Evolutionary conservation across 2,888 invertebrate species (phyloP), one percentile per base, ranked within the genome.

Genomic region (Colostygia pectinataria): DNA sequence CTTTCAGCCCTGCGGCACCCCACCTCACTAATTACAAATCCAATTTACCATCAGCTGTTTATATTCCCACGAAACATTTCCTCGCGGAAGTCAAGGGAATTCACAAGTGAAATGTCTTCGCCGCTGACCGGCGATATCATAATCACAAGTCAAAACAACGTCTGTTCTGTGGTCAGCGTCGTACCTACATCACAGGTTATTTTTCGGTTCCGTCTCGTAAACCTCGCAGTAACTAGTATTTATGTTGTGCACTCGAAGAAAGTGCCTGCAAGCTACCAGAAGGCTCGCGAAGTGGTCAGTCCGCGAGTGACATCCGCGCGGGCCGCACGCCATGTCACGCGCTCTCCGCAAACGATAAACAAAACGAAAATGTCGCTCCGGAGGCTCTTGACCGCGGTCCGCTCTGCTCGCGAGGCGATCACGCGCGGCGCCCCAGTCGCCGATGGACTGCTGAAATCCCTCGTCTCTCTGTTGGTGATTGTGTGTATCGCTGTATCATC

Each of bases 401-500:
- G 87, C 34, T 75, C 80, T 28, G 89, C 87, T 61, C 82, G 85
- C 49, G 83, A 80, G 37, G 84, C 85, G 39, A 60, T 87, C 32
- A 72, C 78, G 13, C 74, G 83, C 24, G 82, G 82, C 33, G 83
- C 88, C 20, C 88, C 88, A 2, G 63, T 86, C 68, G 86, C 86
- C 5, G 83, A 87, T 51, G 79, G 80, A 55, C 72, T 90, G 6
- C 63, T 90, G 15, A 88, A 89, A 65, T 86, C 87, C 15, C 53
- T 90, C 23, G 65, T 90, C 25, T 86, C 90, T 4, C 65, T 91
- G 12, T 58, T 86, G 33, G 82, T 90, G 47, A 84, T 85, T 45
- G 83, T 81, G 62, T 87, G 83, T 55, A 86, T 90, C 25, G 86
- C 90, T 25, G 79, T 88, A 27, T 83, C 87, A 0, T 84, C 90